A percentile compares a stretch with the other conserved stretches of the same genome.
phyloP scores from a whole-genome alignment of 2,888 invertebrate genomes.

The Lamellibrachia columna region DNA sequence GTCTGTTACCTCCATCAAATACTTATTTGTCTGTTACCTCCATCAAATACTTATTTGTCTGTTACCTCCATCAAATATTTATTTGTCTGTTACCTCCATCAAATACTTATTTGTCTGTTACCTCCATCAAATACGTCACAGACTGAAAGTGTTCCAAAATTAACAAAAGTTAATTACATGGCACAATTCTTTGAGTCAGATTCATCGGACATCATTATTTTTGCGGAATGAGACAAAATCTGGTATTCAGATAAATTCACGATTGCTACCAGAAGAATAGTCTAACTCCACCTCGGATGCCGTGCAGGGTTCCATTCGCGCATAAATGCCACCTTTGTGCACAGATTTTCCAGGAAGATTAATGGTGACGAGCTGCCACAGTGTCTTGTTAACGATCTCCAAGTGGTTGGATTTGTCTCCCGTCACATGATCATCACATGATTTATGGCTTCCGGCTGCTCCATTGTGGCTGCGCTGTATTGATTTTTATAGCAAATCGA shows the following conservation, averaged over 20 bases:
- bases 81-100: too few species aligned
- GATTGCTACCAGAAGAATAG: neutral
- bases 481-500: neutral
- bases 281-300: neutral
- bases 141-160: too few species aligned
- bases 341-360: slow-evolving; percentile 2
- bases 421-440: neutral
- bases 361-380: neutral
- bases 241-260: neutral
- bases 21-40: too few species aligned
- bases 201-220: neutral
- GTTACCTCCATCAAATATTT: too few species aligned
- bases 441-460: slow-evolving; percentile 12
- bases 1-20: too few species aligned
- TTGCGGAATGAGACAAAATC: neutral
- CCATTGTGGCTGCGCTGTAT: neutral
- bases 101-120: too few species aligned
- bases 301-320: neutral
- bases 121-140: too few species aligned
- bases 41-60: too few species aligned
- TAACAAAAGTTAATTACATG: too few species aligned
- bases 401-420: neutral
- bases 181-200: neutral
- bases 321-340: neutral
- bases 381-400: slow-evolving; percentile 16